Base-by-base conservation (phyloP, 1,140 invertebrate species). In the Drosophila nikananu region DNA sequence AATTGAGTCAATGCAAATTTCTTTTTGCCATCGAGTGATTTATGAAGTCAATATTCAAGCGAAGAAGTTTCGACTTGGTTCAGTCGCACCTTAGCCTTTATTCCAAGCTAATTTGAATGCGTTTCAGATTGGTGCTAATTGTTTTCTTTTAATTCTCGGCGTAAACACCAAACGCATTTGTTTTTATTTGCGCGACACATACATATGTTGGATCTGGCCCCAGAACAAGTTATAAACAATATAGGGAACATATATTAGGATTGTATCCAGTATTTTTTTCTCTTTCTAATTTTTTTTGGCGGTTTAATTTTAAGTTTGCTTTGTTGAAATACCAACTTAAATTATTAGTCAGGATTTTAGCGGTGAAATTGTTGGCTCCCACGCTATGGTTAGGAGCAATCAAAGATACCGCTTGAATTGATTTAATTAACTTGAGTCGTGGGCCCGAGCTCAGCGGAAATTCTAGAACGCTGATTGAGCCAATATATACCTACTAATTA, bases 401-500 rank as follows among this genome's bases (percentile, higher is more conserved):
- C 68, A 83, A 63, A 73, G 71, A 73, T 70, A 60, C 49, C 60
- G 70, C 68, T 66, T 86, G 46, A 86, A 86, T 86, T 67, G 82
- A 81, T 81, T 86, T 78, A 86, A 81, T 86, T 86, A 86, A 78
- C 72, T 75, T n/a, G 39, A 66, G 65, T 81, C 82, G 67, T 86
- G 78, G 82, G 51, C 61, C 15, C 60, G 21, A 66, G 48, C 58
- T 55, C 39, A 80, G 30, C 82, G 74, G 73, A 86, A 86, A 81
- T 86, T 86, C 58, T 86, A 81, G 64, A 86, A 66, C 42, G 64
- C 49, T 71, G 83, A 86, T 67, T 81, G 55, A 21, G 46, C 17
- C 67, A 73, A 61, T 74, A 39, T 57, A 57, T 57, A 57, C 54
- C 35, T 61, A 73, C 71, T 73, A 73, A 74, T 73, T 73, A 51